A percentile compares a stretch with the other conserved stretches of the same genome.
Conservation (phyloP, 2,113 vertebrate species). For the Dendropsophus ebraccatus region DNA sequence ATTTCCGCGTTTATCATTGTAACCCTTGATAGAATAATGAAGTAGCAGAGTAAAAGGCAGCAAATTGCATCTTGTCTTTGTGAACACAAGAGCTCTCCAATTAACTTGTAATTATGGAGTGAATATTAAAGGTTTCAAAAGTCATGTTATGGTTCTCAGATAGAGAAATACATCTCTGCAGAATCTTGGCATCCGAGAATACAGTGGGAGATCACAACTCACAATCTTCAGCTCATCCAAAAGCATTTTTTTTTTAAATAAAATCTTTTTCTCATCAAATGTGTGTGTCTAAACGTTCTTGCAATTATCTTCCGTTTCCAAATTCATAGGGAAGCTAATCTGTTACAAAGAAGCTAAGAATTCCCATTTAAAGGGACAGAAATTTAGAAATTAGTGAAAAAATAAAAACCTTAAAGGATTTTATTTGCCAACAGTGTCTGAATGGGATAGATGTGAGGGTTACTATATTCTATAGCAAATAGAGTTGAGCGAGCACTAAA, state of each 20-base stretch:
- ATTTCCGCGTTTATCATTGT: constrained; percentile 32
- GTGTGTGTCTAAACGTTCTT: background rate
- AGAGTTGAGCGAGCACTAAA: too few relatives aligned
- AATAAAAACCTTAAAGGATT: background rate
- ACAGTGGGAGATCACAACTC: constrained; percentile 45
- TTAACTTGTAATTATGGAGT: constrained; percentile 56
- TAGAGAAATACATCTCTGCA: constrained; percentile 34
- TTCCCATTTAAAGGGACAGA: background rate
- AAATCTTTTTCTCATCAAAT: background rate
- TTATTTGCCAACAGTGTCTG: background rate
- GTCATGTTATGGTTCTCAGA: constrained; percentile 32
- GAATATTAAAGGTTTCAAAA: constrained; percentile 18
- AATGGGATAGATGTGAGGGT: background rate
- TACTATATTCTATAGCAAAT: too few relatives aligned
- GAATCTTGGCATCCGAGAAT: constrained; percentile 11
- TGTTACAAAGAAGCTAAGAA: background rate
- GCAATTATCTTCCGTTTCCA: background rate
- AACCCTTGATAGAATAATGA: constrained; percentile 19
- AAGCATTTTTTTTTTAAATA: background rate
- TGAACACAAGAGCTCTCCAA: constrained; percentile 25
- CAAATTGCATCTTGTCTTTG: constrained; percentile 43
- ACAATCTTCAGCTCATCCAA: background rate
- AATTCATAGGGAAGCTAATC: background rate
- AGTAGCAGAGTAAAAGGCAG: background rate
- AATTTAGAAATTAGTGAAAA: background rate